These are phyloP conservation scores for Acomys russatus DNA, from an alignment of 2,797 vertebrate genomes.

Conservation along the genomic window DNA sequence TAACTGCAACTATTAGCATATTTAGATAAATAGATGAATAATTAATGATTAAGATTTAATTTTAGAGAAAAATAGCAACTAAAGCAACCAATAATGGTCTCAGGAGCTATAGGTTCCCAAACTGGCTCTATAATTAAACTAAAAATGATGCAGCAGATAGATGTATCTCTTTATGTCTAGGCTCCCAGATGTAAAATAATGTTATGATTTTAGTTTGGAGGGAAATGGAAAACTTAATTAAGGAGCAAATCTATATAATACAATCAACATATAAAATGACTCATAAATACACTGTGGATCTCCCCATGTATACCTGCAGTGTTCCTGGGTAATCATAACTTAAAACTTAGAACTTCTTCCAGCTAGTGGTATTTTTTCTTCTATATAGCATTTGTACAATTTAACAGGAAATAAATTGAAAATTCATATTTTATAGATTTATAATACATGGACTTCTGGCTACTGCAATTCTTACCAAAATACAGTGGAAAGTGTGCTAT, in stretches of 20 bases:
- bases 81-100: neutral
- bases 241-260: neutral
- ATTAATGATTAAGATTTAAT: neutral
- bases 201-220: neutral
- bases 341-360: neutral
- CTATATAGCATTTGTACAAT: neutral
- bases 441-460: neutral
- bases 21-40: neutral
- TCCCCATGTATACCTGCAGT: neutral
- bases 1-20: neutral
- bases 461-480: constrained; percentile 34
- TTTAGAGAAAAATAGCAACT: constrained; percentile 7
- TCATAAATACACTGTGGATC: neutral
- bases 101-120: neutral
- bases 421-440: neutral
- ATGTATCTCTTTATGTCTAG: neutral
- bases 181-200: neutral
- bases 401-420: neutral
- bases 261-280: neutral
- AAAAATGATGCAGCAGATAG: neutral
- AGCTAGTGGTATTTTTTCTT: neutral
- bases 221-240: neutral
- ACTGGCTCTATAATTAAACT: neutral
- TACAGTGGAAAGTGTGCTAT: neutral
- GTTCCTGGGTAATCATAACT: neutral